These are phyloP conservation scores for Onychomys arenicola DNA, from an alignment of 2,797 vertebrate species.

Conservation along the genomic window DNA sequence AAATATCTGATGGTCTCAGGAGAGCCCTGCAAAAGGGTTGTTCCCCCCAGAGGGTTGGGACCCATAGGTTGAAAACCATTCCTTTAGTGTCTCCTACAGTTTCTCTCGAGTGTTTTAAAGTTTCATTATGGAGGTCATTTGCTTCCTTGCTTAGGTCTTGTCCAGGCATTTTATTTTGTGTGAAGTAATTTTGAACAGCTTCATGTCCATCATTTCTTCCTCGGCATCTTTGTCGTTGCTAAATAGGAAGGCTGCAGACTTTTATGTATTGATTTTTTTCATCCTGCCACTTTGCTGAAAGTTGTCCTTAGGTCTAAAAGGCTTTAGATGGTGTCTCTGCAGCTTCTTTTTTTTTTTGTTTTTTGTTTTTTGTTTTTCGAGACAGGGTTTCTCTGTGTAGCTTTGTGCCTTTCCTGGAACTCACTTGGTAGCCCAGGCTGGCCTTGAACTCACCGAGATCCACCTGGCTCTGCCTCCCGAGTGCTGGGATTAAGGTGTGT, in stretches of 20 bases:
- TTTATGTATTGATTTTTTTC: not conserved
- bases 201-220: not conserved
- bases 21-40: too few species aligned
- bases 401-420: too few species aligned
- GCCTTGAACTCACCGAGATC: too few species aligned
- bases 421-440: too few species aligned
- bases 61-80: too few species aligned
- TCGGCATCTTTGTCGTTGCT: too few species aligned
- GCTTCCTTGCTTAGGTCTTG: not conserved
- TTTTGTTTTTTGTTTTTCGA: too few species aligned
- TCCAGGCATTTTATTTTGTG: not conserved
- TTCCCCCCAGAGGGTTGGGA: accelerated
- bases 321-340: not conserved
- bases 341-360: too few species aligned
- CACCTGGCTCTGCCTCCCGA: too few species aligned
- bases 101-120: not conserved
- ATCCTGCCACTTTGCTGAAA: not conserved
- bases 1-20: too few species aligned
- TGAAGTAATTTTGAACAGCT: not conserved
- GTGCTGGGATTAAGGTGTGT: too few species aligned
- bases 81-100: not conserved
- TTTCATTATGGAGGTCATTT: not conserved
- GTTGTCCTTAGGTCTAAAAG: not conserved
- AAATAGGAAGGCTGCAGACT: not conserved
- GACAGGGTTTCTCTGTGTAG: too few species aligned